These are phyloP conservation scores for Epinephelus malabaricus DNA, from an alignment of 2,797 vertebrate species.

Conservation along the genomic window DNA sequence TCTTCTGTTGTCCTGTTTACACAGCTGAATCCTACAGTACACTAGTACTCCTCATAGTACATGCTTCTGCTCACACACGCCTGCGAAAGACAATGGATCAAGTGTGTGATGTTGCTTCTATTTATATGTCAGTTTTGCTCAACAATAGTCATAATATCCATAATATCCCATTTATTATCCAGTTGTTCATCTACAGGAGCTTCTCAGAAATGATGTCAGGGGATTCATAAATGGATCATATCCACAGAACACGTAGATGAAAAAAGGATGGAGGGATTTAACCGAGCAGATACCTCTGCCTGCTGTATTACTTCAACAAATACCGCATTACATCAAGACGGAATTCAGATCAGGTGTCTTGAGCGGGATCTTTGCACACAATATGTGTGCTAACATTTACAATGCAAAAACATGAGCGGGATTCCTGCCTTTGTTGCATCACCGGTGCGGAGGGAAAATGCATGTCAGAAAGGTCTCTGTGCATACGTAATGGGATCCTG, in stretches of 20 bases:
- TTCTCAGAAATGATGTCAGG: slow-evolving; percentile 52
- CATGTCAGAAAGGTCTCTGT: slow-evolving; percentile 72
- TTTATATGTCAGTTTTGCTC: slow-evolving; percentile 52
- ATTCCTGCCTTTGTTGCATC: slow-evolving; percentile 69
- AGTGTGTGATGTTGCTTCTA: slow-evolving; percentile 29
- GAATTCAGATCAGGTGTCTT: slow-evolving; percentile 50
- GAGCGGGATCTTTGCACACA: slow-evolving; percentile 35
- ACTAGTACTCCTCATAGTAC: slow-evolving; percentile 3
- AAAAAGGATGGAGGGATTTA: slow-evolving; percentile 63
- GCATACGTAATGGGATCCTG: slow-evolving; percentile 74
- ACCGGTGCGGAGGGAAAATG: slow-evolving; percentile 50
- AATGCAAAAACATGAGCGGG: slow-evolving; percentile 47
- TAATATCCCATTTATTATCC: slow-evolving; percentile 56
- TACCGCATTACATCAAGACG: slow-evolving; percentile 38
- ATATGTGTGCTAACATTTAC: slow-evolving; percentile 63
- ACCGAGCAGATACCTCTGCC: slow-evolving; percentile 31
- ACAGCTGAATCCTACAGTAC: slow-evolving; percentile 61
- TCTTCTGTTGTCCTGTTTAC: slow-evolving; percentile 58
- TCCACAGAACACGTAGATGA: slow-evolving; percentile 47
- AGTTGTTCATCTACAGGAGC: slow-evolving; percentile 56
- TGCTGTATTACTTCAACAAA: slow-evolving; percentile 42
- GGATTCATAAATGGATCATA: slow-evolving; percentile 68
- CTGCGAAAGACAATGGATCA: slow-evolving; percentile 39
- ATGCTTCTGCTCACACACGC: slow-evolving; percentile 32
- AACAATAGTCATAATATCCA: slow-evolving; percentile 48